Conservation (phyloP, 2,888 invertebrate genomes). For the Drosophila eohydei region DNA sequence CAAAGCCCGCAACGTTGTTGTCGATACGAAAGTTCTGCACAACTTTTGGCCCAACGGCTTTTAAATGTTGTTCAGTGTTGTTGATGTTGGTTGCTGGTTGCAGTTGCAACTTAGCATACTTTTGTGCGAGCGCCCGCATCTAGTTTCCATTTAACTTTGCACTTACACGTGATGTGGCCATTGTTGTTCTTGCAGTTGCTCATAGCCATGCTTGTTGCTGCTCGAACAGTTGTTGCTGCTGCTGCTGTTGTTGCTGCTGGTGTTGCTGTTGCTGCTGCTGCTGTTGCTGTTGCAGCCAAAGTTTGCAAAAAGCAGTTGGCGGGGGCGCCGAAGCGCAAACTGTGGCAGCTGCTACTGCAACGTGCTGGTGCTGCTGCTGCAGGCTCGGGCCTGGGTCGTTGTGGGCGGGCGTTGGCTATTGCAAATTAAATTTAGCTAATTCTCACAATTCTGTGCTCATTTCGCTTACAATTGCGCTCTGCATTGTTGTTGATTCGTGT, state of each 20-base stretch:
- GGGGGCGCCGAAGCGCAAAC: slow-evolving; percentile 71
- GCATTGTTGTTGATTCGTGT: slow-evolving; percentile 47
- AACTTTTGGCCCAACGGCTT: slow-evolving; percentile 70
- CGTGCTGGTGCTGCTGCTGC: slow-evolving; percentile 46
- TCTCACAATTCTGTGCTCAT: slow-evolving; percentile 89
- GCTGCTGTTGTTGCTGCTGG: slow-evolving; percentile 53
- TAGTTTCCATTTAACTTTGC: slow-evolving; percentile 75
- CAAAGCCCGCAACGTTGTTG: slow-evolving; percentile 58
- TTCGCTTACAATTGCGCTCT: slow-evolving; percentile 86
- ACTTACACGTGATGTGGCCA: slow-evolving; percentile 57
- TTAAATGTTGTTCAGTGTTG: slow-evolving; percentile 76
- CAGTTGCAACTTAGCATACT: slow-evolving; percentile 52
- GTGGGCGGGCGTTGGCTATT: slow-evolving; percentile 73
- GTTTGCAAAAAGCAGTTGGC: slow-evolving; percentile 81
- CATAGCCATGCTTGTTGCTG: slow-evolving; percentile 71
- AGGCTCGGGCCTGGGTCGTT: slow-evolving; percentile 46
- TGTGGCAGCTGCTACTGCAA: slow-evolving; percentile 40
- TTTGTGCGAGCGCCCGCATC: slow-evolving; percentile 60
- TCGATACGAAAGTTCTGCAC: slow-evolving; percentile 40
- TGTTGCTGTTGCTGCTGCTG: slow-evolving; percentile 59
- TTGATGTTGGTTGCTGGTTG: slow-evolving; percentile 45
- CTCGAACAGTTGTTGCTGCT: slow-evolving; percentile 47
- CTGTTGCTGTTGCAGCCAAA: slow-evolving; percentile 81
- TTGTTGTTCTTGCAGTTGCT: slow-evolving; percentile 36
- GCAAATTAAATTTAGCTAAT: slow-evolving; percentile 83